Percentiles rank a stretch among this genome's conserved stretches.
Evolutionary conservation across 2,797 vertebrate species (phyloP).

Genomic region (Capromys pilorides): DNA sequence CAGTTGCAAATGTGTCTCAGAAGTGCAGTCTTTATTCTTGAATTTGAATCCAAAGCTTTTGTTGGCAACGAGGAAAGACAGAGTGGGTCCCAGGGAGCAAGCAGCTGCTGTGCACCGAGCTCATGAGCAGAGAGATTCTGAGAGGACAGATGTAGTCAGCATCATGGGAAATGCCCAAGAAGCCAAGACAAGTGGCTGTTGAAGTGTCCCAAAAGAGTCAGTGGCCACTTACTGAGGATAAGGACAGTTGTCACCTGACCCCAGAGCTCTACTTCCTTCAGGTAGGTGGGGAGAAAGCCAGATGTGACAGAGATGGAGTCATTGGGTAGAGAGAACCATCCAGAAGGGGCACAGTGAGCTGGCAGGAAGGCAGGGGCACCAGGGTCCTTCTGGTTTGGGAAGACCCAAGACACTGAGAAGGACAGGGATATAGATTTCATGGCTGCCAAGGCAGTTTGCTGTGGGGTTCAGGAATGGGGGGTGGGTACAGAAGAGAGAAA

Average conservation of each 20-base stretch:
- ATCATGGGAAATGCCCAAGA: background rate
- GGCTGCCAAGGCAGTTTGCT: background rate
- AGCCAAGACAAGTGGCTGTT: background rate
- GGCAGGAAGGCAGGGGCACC: background rate
- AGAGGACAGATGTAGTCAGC: background rate
- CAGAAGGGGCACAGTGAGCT: fast-evolving
- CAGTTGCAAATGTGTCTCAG: slow-evolving; percentile 3
- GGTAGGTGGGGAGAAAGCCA: background rate
- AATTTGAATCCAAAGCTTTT: background rate
- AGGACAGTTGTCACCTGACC: background rate
- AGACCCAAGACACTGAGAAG: background rate
- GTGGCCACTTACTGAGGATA: background rate
- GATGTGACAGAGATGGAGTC: background rate
- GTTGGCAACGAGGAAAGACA: background rate
- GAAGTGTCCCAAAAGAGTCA: background rate
- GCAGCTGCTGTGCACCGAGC: background rate
- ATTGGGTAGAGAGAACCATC: fast-evolving
- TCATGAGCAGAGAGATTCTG: background rate
- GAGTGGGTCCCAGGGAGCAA: background rate
- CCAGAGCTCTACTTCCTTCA: background rate
- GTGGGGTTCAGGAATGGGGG: too few relatives aligned
- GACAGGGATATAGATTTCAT: background rate
- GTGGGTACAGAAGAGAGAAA: background rate
- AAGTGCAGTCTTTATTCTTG: background rate
- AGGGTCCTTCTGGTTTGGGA: background rate